Base-by-base conservation (phyloP, 2,113 vertebrate genomes). In the Ptilorrhoa leucosticta region DNA sequence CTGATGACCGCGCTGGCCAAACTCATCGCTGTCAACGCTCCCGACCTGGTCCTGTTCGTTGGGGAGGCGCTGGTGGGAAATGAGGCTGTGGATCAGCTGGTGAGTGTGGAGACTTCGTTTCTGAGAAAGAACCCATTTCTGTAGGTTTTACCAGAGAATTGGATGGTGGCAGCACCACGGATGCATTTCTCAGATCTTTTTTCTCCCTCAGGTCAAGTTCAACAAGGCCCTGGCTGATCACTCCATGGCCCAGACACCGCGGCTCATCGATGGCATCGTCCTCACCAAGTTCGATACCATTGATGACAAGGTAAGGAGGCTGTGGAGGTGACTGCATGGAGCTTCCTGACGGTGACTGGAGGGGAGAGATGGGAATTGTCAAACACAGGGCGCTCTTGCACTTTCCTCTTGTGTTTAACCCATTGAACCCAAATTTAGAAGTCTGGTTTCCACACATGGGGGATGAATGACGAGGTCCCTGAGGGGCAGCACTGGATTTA, bases 261-360 rank as follows among this genome's bases (percentile, higher is more conserved):
- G 98, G 65, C 99, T 99, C 88, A 99, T 99, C 5, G 99, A 99
- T 13, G 99, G 99, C 70, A 99, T 99, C 5, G 99, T 99, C 82
- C 99, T 99, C 97, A 99, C 99, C 64, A 99, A 99, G 97, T 99
- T 99, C 6, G 99, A 99, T 78, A 99, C 99, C 70, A 99, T 99
- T 2, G 99, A 99, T n/a, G 99, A 99, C 97, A 99, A 99, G 99
- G 99, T 99, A 97, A 94, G 84, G 45, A 26, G 20, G 12, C 37
- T 1, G 7, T 11, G 4, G 22, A 16, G 44, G 4, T 1, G 17
- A 7, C 37, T 2, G 2, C 2, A 16, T 0, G 1, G 44, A 83
- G 45, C 30, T 57, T 60, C 30, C 22, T 1, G 1, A 23, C 1
- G 10, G 22, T 51, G 47, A 15, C 15, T 3, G 7, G 15, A 60